A percentile compares a stretch with the other conserved stretches of the same genome.
Conservation (phyloP, 2,113 vertebrate species). For the Ochotona curzoniae region DNA sequence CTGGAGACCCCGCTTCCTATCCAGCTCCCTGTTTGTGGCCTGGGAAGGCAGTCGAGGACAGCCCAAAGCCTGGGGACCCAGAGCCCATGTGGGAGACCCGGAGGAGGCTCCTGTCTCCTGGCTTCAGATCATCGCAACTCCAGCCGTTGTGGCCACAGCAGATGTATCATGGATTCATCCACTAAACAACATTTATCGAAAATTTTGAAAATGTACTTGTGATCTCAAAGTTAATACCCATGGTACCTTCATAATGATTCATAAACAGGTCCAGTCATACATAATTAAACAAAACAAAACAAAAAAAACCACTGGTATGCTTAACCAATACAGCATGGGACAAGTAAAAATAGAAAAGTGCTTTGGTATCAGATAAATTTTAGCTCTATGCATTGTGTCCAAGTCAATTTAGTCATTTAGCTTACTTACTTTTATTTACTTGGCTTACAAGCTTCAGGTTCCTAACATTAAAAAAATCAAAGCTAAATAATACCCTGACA, state of each 20-base stretch:
- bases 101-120: too few species aligned
- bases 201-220: neutral
- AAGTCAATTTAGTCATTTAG: neutral
- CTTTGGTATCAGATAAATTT: conserved; percentile 42
- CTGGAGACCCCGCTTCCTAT: too few species aligned
- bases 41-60: too few species aligned
- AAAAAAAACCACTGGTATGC: neutral
- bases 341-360: conserved; percentile 45
- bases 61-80: too few species aligned
- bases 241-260: neutral
- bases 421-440: neutral
- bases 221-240: neutral
- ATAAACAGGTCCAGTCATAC: neutral
- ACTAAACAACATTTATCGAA: neutral
- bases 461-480: conserved; percentile 4
- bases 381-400: conserved; percentile 8
- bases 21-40: too few species aligned
- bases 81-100: too few species aligned
- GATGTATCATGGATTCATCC: neutral
- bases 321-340: neutral
- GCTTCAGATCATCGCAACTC: too few species aligned
- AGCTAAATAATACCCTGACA: neutral
- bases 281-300: neutral
- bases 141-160: too few species aligned
- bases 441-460: conserved; percentile 38